Evolutionary conservation across 2,888 invertebrate genomes (phyloP), one percentile per base, ranked within the genome.

Genomic region (Drosophila vallismaia): DNA sequence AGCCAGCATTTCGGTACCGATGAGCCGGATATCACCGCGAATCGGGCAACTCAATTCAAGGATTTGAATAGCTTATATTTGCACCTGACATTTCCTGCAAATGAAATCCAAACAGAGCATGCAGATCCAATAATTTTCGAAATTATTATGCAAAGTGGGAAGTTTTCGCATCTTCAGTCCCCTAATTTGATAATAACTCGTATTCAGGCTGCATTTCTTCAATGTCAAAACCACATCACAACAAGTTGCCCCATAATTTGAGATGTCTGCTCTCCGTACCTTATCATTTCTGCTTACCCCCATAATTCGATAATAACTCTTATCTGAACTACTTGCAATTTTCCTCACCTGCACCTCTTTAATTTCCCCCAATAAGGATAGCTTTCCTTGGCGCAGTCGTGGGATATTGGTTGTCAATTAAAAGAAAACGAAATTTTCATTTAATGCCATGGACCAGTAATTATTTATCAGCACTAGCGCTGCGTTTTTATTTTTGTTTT

Each of bases 21-120:
- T 64, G 69, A 82, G 88, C 86, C 82, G 82, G 82, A 82, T 87
- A 76, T 75, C 64, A 70, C 28, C 46, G 48, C 31, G 28, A 52
- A 53, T 71, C 52, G 45, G 53, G 29, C 26, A 60, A 46, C 52
- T 46, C 31, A 28, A 60, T 59, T 36, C 44, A 14, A 29, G 71
- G 49, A 60, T 50, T 60, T 50, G 49, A 53, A 62, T 71, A 29
- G 33, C 62, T 33, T 36, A 33, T n/a, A n/a, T n/a, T n/a, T n/a
- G n/a, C n/a, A n/a, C n/a, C n/a, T n/a, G n/a, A n/a, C 38, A 46
- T 66, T 64, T 64, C 63, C 63, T 66, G 63, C 31, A 14, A 33
- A 49, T 29, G 45, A 3, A 55, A 38, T 14, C 8, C 31, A 33
- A 54, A 50, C n/a, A 31, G 31, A 10, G 1, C 10, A 8, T 28